Evolutionary conservation across 1,140 invertebrate species (phyloP).

Genomic region (Tachypleus tridentatus): DNA sequence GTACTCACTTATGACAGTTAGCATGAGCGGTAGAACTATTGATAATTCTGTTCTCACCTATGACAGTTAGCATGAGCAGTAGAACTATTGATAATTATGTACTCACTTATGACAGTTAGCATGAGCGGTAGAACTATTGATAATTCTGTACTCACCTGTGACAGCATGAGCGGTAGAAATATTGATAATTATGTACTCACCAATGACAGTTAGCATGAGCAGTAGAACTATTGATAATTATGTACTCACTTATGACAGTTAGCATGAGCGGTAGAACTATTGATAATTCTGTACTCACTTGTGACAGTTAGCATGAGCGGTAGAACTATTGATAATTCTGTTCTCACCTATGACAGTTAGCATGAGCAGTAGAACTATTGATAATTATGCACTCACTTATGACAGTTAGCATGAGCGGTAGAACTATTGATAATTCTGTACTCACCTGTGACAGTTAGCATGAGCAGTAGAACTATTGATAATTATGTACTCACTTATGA

Average conservation of each 20-base stretch:
- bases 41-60: conserved; percentile 9
- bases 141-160: conserved; percentile 12
- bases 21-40: neutral
- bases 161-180: neutral
- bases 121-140: neutral
- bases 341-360: conserved; percentile 19
- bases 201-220: conserved; percentile 15
- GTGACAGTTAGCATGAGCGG: conserved; percentile 14
- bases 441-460: conserved; percentile 18
- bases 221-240: too few relatives aligned
- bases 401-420: conserved; percentile 10
- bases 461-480: neutral
- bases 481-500: conserved; percentile 13
- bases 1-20: conserved; percentile 17
- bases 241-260: conserved; percentile 16
- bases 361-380: neutral
- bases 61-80: conserved; percentile 12
- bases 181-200: conserved; percentile 4
- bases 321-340: too few relatives aligned
- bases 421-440: neutral
- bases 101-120: conserved; percentile 19
- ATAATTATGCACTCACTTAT: conserved; percentile 10
- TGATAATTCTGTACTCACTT: conserved; percentile 7
- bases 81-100: too few relatives aligned
- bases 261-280: conserved; percentile 3